Evolutionary conservation across 2,797 vertebrate genomes (phyloP).

Genomic region (Molossus alvarezi): DNA sequence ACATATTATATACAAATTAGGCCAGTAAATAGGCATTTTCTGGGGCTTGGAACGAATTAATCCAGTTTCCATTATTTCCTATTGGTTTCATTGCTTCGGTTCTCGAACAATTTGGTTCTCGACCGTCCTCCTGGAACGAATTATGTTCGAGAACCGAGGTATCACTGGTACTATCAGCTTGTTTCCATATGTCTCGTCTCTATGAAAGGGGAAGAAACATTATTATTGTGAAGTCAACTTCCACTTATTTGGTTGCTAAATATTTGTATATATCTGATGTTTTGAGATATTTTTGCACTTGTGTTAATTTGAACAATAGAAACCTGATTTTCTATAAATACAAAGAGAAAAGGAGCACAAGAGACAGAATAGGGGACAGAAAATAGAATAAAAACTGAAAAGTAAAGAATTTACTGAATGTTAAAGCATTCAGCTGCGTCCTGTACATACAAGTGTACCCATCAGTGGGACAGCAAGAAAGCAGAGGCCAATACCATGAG

Average conservation of each 20-base stretch:
- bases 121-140: no score
- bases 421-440: neutral
- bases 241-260: neutral
- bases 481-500: neutral
- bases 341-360: constrained; percentile 5
- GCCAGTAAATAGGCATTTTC: no score
- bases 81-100: no score
- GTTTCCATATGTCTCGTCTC: neutral
- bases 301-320: neutral
- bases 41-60: no score
- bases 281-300: constrained; percentile 29
- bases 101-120: no score
- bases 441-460: neutral
- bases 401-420: neutral
- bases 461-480: neutral
- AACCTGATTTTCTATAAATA: neutral
- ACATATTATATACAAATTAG: no score
- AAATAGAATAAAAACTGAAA: constrained; percentile 4
- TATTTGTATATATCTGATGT: neutral
- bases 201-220: neutral
- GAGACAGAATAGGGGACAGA: neutral
- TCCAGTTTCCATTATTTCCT: no score
- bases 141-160: no score
- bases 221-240: neutral
- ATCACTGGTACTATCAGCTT: neutral